A percentile compares a stretch with the other conserved stretches of the same genome.
Conservation (phyloP, 2,888 invertebrate genomes). For the Theodoxus fluviatilis region DNA sequence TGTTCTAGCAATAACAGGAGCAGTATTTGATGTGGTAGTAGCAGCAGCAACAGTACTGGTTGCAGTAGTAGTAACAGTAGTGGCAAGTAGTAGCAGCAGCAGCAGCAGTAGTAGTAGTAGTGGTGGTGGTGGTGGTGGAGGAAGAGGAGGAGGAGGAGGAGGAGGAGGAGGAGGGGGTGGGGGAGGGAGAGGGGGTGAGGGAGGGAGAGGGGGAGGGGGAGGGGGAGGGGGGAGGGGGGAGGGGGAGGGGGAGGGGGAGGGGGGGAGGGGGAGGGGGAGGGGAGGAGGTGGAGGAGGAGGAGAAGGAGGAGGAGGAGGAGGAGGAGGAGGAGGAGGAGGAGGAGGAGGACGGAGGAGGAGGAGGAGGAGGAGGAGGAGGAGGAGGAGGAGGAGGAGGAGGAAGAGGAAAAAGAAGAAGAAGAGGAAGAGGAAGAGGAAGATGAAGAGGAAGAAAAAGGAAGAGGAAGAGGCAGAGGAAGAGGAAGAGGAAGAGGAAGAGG, state of each 20-base stretch:
- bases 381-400: neutral
- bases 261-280: neutral
- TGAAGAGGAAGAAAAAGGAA: too few relatives aligned
- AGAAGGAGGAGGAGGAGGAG: too few relatives aligned
- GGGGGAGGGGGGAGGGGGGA: neutral
- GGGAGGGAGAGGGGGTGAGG: neutral
- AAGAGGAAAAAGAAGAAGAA: constrained; percentile 21
- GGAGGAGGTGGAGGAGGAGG: constrained; percentile 11
- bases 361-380: neutral
- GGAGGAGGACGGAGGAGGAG: neutral
- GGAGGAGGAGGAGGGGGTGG: neutral
- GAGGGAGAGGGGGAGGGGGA: constrained; percentile 2
- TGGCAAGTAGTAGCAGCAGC: constrained; percentile 19
- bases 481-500: neutral
- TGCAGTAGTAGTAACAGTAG: constrained; percentile 15
- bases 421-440: too few relatives aligned
- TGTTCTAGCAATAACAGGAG: constrained; percentile 19
- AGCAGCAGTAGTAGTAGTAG: constrained; percentile 20
- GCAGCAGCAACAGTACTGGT: neutral
- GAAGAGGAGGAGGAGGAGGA: neutral
- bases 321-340: too few relatives aligned
- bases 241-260: too few relatives aligned
- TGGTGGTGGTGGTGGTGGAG: constrained; percentile 16
- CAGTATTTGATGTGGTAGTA: constrained; percentile 1
- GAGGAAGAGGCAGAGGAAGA: neutral